phyloP scores from a whole-genome alignment of 2,797 vertebrate genomes.

The Sorex maritimensis region DNA sequence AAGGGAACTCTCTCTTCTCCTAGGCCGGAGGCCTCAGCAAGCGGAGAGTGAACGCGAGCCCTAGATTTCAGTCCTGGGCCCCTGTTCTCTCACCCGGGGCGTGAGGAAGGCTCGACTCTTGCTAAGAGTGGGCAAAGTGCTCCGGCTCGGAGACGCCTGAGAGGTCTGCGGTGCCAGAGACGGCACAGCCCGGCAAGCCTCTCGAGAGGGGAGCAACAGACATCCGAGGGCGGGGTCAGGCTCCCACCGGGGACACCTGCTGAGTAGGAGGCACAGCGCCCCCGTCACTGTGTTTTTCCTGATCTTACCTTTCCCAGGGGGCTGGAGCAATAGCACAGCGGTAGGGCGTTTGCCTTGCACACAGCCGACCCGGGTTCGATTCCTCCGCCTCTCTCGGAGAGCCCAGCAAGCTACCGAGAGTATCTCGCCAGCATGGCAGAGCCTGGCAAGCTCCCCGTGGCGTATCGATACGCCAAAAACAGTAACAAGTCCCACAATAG shows the following conservation, averaged over 20 bases:
- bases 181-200: neutral
- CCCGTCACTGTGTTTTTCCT: neutral
- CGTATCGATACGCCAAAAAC: no score
- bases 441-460: no score
- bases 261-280: constrained; percentile 81
- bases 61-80: neutral
- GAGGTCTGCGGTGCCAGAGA: neutral
- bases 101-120: no score
- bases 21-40: constrained; percentile 3
- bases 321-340: no score
- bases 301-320: neutral
- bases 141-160: neutral
- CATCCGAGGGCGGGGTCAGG: constrained; percentile 53
- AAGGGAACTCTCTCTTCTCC: constrained; percentile 28
- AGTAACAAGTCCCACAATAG: no score
- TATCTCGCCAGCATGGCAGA: no score
- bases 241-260: constrained; percentile 82
- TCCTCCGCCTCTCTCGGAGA: no score
- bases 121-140: constrained; percentile 38
- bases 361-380: no score
- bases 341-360: no score
- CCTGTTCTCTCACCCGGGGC: neutral
- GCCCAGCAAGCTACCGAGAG: no score
- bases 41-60: neutral
- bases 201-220: neutral